Base-by-base conservation (phyloP, 2,797 vertebrate genomes). In the Heterohyrax brucei region DNA sequence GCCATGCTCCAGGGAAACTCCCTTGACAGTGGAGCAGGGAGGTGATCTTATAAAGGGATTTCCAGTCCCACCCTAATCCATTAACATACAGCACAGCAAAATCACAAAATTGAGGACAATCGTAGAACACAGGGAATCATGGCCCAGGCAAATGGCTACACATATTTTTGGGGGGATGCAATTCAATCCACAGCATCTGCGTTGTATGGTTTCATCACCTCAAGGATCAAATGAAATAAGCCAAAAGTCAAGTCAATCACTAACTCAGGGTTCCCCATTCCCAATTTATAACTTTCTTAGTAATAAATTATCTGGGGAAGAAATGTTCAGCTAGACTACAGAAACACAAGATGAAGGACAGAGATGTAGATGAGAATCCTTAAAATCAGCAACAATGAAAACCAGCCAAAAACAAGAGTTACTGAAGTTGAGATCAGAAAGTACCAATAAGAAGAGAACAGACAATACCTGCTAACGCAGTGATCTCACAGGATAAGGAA, bases 221-320 rank as follows among this genome's bases (percentile, higher is more conserved):
- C 68, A 61, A 96, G 21, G 46, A 96, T 94, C 96, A 97, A 91
- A 83, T 95, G 97, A 97, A 97, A 96, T 85, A 95, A 76, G 94
- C 95, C 97, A 97, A 95, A 88, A 95, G 59, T 87, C 81, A 48
- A 94, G 95, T 93, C 95, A 97, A 83, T 96, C 93, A 95, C 12
- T 95, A 93, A 96, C 95, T 53, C 94, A 85, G 92, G 93, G 73
- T 86, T 95, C 80, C 96, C 96, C 79, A 92, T 39, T 70, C 44
- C 89, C 80, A 93, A 66, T 19, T 79, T n/a, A 96, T 87, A 95
- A 78, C 93, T 96, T 97, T 97, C 97, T 94, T 82, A 97, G 97
- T 97, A 98, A 92, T 90, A 91, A 89, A 78, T 96, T 98, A 95
- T 95, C 89, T 94, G 97, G 97, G 97, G 77, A 98, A 96, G 96